Evolutionary conservation across 1,140 invertebrate species (phyloP).

Genomic region (Stratiolaelaps scimitus): DNA sequence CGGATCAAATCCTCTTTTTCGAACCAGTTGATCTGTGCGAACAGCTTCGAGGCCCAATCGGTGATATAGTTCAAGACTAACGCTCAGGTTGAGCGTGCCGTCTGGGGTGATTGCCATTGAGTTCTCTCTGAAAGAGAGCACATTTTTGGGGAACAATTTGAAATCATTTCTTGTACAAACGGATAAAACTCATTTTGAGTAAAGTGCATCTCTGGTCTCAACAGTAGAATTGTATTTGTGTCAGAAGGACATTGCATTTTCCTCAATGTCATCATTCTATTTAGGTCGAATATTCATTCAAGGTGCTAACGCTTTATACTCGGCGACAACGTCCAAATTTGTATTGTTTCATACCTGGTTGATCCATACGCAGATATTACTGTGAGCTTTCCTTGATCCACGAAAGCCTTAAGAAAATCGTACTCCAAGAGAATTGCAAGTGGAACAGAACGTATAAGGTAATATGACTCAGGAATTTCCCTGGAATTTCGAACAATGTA

Average conservation of each 20-base stretch:
- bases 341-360: neutral
- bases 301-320: too few species aligned
- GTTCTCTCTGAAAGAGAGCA: neutral
- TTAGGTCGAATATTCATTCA: too few species aligned
- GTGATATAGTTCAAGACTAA: neutral
- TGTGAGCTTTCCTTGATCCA: neutral
- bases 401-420: neutral
- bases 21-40: neutral
- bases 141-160: too few species aligned
- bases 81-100: neutral
- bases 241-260: too few species aligned
- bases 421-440: neutral
- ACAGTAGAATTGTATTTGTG: too few species aligned
- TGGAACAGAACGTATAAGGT: neutral
- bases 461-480: slow-evolving; percentile 3
- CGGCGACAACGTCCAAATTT: too few species aligned
- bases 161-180: too few species aligned
- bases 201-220: too few species aligned
- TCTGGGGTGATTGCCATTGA: slow-evolving; percentile 7
- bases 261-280: too few species aligned
- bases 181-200: too few species aligned
- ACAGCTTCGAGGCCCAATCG: neutral
- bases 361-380: neutral
- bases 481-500: neutral
- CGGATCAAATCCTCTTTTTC: slow-evolving; percentile 15